These are phyloP conservation scores for Rhorus exstirpatorius DNA, from an alignment of 2,888 invertebrate species.

Conservation along the genomic window DNA sequence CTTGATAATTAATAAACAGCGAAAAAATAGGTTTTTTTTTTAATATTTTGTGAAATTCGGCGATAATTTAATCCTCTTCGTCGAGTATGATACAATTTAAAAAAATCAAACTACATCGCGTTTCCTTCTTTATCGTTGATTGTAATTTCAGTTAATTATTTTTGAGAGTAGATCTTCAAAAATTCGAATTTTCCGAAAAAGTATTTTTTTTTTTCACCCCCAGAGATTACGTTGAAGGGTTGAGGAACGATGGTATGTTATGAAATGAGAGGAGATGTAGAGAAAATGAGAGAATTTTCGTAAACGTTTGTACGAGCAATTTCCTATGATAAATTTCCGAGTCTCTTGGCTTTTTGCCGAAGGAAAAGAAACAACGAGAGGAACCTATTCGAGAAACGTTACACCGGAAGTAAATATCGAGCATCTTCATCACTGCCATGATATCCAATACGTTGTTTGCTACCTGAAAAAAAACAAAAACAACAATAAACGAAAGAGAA, in stretches of 20 bases:
- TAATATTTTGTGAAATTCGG: too few relatives aligned
- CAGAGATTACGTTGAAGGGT: not conserved
- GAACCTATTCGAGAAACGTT: slow-evolving; percentile 45
- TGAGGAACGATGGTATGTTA: slow-evolving; percentile 3
- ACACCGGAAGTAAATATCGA: slow-evolving; percentile 25
- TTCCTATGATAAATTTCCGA: slow-evolving; percentile 52
- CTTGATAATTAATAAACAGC: too few relatives aligned
- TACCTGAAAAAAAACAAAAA: too few relatives aligned
- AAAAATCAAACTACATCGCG: too few relatives aligned
- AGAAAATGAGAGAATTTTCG: slow-evolving; percentile 26
- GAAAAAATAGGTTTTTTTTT: too few relatives aligned
- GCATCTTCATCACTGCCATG: not conserved
- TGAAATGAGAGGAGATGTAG: not conserved
- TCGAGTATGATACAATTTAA: too few relatives aligned
- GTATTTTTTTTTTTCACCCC: not conserved
- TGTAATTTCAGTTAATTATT: slow-evolving; percentile 4
- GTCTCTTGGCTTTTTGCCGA: slow-evolving; percentile 55
- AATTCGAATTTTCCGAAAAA: too few relatives aligned
- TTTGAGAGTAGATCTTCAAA: too few relatives aligned
- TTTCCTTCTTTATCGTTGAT: too few relatives aligned
- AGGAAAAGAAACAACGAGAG: slow-evolving; percentile 37
- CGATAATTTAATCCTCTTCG: too few relatives aligned
- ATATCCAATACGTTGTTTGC: slow-evolving; percentile 43
- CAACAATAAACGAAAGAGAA: too few relatives aligned
- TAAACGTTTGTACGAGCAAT: slow-evolving; percentile 21